Evolutionary conservation across 2,888 invertebrate species (phyloP).

Genomic region (Mechanitis messenoides): DNA sequence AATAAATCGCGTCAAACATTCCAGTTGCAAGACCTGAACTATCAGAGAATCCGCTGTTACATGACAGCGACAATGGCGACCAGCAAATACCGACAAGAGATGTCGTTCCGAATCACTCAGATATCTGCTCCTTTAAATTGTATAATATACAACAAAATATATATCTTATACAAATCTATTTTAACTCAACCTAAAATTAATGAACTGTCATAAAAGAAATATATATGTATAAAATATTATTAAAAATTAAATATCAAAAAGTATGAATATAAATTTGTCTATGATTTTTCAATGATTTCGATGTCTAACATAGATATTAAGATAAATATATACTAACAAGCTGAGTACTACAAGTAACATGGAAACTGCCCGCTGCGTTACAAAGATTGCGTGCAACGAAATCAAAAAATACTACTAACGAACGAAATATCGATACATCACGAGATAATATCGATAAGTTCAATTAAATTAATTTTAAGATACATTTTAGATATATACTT

Average conservation of each 20-base stretch:
- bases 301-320: too few relatives aligned
- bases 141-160: too few relatives aligned
- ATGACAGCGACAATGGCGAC: conserved; percentile 28
- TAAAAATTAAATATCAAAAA: too few relatives aligned
- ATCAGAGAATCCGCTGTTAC: conserved; percentile 23
- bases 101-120: neutral
- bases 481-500: too few relatives aligned
- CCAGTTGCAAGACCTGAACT: conserved; percentile 14
- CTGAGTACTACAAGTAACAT: neutral
- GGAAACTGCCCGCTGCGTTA: conserved; percentile 4
- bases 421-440: conserved; percentile 1
- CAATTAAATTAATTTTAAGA: neutral
- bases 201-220: too few relatives aligned
- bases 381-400: neutral
- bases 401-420: conserved; percentile 1
- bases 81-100: conserved; percentile 24
- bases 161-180: too few relatives aligned
- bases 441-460: conserved; percentile 1
- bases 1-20: conserved; percentile 9
- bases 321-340: neutral
- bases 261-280: too few relatives aligned
- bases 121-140: too few relatives aligned
- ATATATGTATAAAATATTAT: too few relatives aligned
- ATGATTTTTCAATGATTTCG: too few relatives aligned
- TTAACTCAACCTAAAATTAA: too few relatives aligned